Evolutionary conservation across 2,888 invertebrate species (phyloP).

Genomic region (Mechanitis mazaeus): DNA sequence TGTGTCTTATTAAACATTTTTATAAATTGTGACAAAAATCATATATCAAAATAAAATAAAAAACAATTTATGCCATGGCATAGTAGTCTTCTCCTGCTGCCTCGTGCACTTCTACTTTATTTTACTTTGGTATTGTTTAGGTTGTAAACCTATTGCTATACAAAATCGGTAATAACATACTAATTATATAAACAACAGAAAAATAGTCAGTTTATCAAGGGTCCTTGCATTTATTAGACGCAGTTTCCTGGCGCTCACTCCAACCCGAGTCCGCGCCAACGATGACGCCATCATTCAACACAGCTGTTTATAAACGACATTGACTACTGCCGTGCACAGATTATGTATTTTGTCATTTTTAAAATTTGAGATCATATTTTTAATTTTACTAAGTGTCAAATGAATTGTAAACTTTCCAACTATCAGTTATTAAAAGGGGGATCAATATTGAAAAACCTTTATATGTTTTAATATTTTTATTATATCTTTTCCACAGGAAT

Average conservation of each 20-base stretch:
- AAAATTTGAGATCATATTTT: no score
- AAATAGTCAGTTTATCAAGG: not conserved
- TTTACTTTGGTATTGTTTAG: no score
- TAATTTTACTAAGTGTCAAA: no score
- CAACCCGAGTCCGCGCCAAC: slow-evolving; percentile 40
- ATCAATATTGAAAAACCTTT: slow-evolving; percentile 14
- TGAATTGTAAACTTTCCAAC: not conserved
- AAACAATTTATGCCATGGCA: no score
- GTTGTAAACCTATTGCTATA: no score
- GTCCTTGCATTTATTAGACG: slow-evolving; percentile 8
- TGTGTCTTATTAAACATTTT: no score
- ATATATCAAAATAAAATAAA: no score
- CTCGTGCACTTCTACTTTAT: no score
- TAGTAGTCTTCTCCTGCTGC: no score
- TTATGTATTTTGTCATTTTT: not conserved
- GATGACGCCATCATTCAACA: slow-evolving; percentile 33
- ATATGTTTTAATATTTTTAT: slow-evolving; percentile 38
- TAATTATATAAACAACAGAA: not conserved
- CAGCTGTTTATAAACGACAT: slow-evolving; percentile 35
- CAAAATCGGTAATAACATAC: no score
- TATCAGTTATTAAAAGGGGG: not conserved
- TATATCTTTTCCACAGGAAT: slow-evolving; percentile 64
- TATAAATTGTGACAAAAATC: no score
- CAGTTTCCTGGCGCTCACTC: slow-evolving; percentile 22
- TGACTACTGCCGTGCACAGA: not conserved